Evolutionary conservation across 1,140 invertebrate species (phyloP).

Genomic region (Penaeus chinensis): DNA sequence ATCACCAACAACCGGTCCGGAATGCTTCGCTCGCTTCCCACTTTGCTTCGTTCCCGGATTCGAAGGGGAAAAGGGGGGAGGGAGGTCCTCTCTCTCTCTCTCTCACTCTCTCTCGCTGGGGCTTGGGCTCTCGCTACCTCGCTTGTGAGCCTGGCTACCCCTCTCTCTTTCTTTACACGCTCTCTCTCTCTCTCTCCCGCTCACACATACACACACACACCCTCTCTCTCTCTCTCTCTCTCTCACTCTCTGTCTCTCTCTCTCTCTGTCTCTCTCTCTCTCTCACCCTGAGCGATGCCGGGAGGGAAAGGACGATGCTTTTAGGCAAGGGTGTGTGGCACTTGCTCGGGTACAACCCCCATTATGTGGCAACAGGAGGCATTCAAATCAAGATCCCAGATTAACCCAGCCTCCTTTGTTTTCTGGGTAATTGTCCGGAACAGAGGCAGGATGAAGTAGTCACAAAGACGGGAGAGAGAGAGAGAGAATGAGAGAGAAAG

Average conservation of each 20-base stretch:
- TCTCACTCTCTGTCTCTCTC: too few species aligned
- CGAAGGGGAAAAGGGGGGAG: background rate
- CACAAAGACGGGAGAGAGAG: background rate
- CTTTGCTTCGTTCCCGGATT: background rate
- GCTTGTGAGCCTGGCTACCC: too few species aligned
- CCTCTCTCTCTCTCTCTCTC: too few species aligned
- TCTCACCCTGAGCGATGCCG: background rate
- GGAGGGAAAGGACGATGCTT: constrained; percentile 1
- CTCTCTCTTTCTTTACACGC: too few species aligned
- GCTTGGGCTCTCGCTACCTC: too few species aligned
- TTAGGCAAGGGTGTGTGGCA: constrained; percentile 15
- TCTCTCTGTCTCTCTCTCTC: too few species aligned
- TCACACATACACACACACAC: too few species aligned
- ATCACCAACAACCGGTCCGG: constrained; percentile 31
- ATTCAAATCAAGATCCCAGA: constrained; percentile 58
- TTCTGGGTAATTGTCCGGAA: constrained; percentile 55
- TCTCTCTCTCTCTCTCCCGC: too few species aligned
- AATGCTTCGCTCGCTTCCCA: constrained; percentile 25
- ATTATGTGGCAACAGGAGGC: constrained; percentile 52
- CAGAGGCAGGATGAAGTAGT: constrained; percentile 44
- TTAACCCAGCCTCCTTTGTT: constrained; percentile 56
- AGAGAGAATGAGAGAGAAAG: constrained; percentile 3
- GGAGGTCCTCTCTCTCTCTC: background rate
- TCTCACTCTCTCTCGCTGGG: too few species aligned
- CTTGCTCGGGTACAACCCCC: constrained; percentile 25